Base-by-base conservation (phyloP, 2,113 vertebrate species). In the Phylloscopus trochiloides region DNA sequence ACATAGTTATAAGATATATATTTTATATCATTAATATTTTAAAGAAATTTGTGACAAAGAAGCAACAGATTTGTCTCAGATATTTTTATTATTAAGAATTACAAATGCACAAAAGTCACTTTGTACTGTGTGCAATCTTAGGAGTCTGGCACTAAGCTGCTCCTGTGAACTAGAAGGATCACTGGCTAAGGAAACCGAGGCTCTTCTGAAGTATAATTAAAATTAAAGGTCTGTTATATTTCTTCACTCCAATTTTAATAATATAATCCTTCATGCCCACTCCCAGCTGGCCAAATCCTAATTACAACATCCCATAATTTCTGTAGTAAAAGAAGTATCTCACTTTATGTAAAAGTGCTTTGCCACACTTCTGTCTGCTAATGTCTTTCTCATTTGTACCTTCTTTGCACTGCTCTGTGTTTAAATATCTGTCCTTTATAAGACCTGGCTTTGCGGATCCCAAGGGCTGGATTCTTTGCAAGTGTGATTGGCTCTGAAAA, bases 241-340 rank as follows among this genome's bases (percentile, higher is more conserved):
- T 92, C 77, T 68, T 63, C 45, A 86, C 16, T 92, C 31, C 28
- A 50, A 2, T 74, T 87, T 92, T 91, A 91, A 82, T 92, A 87
- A 87, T 57, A 40, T 6, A 81, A 28, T 72, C 52, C 45, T 89
- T 91, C 66, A 18, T 96, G 81, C 84, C 74, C 70, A 66, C 80
- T 84, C 79, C 76, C 76, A 89, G 89, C 71, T 94, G 85, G 66
- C 78, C 81, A 90, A 70, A 85, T 95, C 62, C 36, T 90, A 92
- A 91, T 97, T 95, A 85, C 71, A 93, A 47, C 58, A 88, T 88
- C 75, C 29, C 62, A n/a, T 94, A 45, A 87, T 92, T 91, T 88
- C 45, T 15, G 6, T 54, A 40, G 58, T 76, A 61, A 85, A 90
- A 95, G 88, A 92, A 88, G 29, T 32, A 67, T 48, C 91, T 77